Base-by-base conservation (phyloP, 2,888 invertebrate genomes). In the Cephus runcator region DNA sequence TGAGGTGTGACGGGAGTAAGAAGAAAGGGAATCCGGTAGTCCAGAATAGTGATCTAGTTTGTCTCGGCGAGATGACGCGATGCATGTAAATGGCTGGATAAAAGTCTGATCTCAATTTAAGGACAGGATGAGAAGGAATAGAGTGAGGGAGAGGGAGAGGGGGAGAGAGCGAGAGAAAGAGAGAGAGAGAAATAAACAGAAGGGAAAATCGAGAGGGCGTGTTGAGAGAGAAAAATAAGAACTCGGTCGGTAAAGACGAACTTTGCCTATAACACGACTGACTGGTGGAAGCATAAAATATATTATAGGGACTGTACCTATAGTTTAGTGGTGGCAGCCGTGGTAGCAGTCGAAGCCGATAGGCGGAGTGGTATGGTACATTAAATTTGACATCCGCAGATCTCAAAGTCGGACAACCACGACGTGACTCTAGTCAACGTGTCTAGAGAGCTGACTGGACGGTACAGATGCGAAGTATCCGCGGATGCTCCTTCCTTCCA, bases 391-490 rank as follows among this genome's bases (percentile, higher is more conserved):
- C 80, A 77, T 83, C 81, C 75, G 56, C 93, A 95, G 95, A 91
- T 95, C 79, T 93, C 93, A 4, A 93, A 93, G 85, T 96, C 95
- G 23, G 95, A 95, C 88, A 93, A 93, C 85, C 93, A 94, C 86
- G 94, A 94, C 88, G 95, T 96, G 81, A 94, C 95, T 34, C 92
- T 96, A 85, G 93, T 94, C 84, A 94, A 95, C 86, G 93, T 95
- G 86, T 94, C 94, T 86, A 93, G 94, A 73, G 93, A 94, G 23
- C 93, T 95, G 83, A 94, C 95, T 79, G 96, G 95, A 3, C 92
- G 92, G 83, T 96, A 95, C 92, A 95, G 94, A 91, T 96, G 96
- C 89, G 95, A 95, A 88, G 95, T 96, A 77, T 95, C 95, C 0
- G 95, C 95, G 0, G 96, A 95, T 85, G 94, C 94, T 1, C 95